phyloP scores from a whole-genome alignment of 2,888 invertebrate genomes.

The Hemithea aestivaria region DNA sequence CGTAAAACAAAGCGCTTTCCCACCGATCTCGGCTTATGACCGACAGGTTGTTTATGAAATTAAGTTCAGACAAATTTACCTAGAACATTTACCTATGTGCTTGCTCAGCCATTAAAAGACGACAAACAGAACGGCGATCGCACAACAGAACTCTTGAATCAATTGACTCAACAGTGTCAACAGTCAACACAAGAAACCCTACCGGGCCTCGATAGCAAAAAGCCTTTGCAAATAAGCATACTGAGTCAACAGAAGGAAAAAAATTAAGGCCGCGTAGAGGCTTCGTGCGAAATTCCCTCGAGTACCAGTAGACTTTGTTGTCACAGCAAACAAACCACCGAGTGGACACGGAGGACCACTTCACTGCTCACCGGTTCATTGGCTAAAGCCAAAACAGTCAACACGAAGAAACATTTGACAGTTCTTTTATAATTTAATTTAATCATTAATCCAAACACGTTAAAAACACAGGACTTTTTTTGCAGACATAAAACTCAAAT shows the following conservation, averaged over 20 bases:
- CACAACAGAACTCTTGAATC: conserved; percentile 33
- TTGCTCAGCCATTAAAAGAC: conserved; percentile 18
- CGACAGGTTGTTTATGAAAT: conserved; percentile 9
- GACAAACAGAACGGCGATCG: conserved; percentile 13
- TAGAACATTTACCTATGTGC: conserved; percentile 12
- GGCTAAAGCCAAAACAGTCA: conserved; percentile 55
- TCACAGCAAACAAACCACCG: conserved; percentile 59
- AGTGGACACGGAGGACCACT: conserved; percentile 64
- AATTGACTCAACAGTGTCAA: conserved; percentile 59
- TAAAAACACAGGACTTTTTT: conserved; percentile 35
- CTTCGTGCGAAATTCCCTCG: conserved; percentile 61
- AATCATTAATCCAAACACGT: conserved; percentile 34
- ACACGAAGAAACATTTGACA: conserved; percentile 29
- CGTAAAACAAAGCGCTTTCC: conserved; percentile 13
- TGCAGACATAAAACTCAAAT: conserved; percentile 38
- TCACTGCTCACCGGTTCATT: conserved; percentile 51
- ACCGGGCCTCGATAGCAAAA: conserved; percentile 67
- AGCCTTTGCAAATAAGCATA: conserved; percentile 57
- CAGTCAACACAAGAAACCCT: conserved; percentile 61
- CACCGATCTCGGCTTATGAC: conserved; percentile 13
- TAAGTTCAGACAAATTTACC: conserved; percentile 13
- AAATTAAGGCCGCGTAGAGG: conserved; percentile 59
- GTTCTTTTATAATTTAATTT: conserved; percentile 30
- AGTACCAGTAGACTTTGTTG: conserved; percentile 64
- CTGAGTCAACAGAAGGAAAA: conserved; percentile 54